Evolutionary conservation across 2,797 vertebrate genomes (phyloP), one percentile per base, ranked within the genome.

Genomic region (Cyprinodon diabolis): DNA sequence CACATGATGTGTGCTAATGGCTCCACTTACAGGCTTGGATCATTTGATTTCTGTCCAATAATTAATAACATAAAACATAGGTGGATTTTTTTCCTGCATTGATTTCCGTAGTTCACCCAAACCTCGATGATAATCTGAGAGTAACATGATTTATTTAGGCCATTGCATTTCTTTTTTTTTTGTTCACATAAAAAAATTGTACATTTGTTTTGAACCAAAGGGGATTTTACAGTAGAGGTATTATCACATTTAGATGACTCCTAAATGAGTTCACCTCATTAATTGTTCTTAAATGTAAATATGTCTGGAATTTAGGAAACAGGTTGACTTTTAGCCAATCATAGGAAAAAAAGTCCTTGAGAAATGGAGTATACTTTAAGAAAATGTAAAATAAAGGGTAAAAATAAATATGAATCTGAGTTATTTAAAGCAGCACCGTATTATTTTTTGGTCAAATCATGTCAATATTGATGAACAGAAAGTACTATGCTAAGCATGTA

Each of bases 261-360:
- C 47, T 30, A 30, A 30, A 30, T 8, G 12, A 17, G 68, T 47
- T 6, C 21, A 1, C 5, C 8, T 63, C 48, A 47, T 0, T 47
- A 69, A 73, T 70, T 45, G 23, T 8, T 25, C 82, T 77, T 72
- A 43, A 47, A 71, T 82, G 78, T 37, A 76, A 68, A 65, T 70
- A 66, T 81, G 73, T 65, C 7, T 35, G 2, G 52, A 55, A 21
- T 55, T 30, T 30, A 30, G 30, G 30, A 30, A 30, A 30, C n/a
- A n/a, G n/a, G n/a, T n/a, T n/a, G n/a, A n/a, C 30, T 30, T 30
- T 30, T 30, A 30, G 30, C 3, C 30, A 30, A 30, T 30, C 30
- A 30, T 30, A 30, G 30, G 30, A 30, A 30, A 30, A 30, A 30
- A 30, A 30, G 30, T 30, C 30, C 30, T 30, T 30, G 30, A 30